Evolutionary conservation across 1,140 invertebrate genomes (phyloP), one percentile per base, ranked within the genome.

Genomic region (Onthophagus taurus): DNA sequence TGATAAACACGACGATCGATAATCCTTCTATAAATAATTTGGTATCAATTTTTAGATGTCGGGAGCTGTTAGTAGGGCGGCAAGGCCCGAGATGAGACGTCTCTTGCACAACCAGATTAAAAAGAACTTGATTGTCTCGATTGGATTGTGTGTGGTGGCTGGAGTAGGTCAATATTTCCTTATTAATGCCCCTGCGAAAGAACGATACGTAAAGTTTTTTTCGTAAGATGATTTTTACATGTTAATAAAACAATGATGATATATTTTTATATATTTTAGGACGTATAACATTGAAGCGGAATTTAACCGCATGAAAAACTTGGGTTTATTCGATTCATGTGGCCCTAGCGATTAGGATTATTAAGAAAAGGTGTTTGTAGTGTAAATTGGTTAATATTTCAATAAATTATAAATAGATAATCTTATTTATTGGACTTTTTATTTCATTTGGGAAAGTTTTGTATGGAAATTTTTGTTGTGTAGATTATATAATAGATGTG

Each of bases 121-220:
- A 53, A 66, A 56, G 13, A 73, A 78, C 58, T 47, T 80, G 35
- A 56, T 61, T 11, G 48, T 72, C 35, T 64, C 71, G 4, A 47
- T 71, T 11, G 55, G 50, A 4, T 39, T 75, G 0, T 58, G 67
- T 13, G 59, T 61, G 3, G 43, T 60, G 16, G 53, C 55, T 6
- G 74, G 67, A 0, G 21, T 71, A 3, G 55, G 61, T 1, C 70
- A 66, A 50, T 72, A 80, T 45, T 44, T 70, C 19, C 38, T 68
- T 0, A 57, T 74, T n/a, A 64, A 63, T 31, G 71, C 74, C 46
- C 60, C 67, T 2, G 67, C 74, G 44, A 80, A 79, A 59, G 62
- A 65, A 57, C 63, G 60, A 54, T 80, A 80, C 53, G 76, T 76
- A 31, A 75, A 80, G 50, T 81, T 78, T 59, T 80, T 80, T 70